Percentiles rank a stretch among this genome's conserved stretches.
phyloP scores from a whole-genome alignment of 2,888 invertebrate species.

The Eudiplozoon nipponicum region DNA sequence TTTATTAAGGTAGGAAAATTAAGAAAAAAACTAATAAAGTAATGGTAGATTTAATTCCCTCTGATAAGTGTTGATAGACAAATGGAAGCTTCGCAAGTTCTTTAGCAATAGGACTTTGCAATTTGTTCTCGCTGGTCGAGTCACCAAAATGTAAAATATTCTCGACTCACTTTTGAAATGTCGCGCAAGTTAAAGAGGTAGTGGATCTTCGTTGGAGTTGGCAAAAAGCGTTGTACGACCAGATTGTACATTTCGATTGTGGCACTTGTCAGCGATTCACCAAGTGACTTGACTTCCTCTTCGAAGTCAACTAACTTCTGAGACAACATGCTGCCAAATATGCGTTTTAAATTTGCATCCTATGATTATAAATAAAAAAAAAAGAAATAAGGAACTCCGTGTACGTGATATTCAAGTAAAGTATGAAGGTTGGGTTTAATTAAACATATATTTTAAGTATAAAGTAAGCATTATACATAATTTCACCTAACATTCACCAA shows the following conservation, averaged over 20 bases:
- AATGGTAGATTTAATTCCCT: too few relatives aligned
- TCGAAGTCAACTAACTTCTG: constrained; percentile 47
- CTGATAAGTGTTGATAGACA: too few relatives aligned
- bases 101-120: too few relatives aligned
- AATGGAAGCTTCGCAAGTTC: too few relatives aligned
- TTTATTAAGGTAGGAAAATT: too few relatives aligned
- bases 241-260: constrained; percentile 27
- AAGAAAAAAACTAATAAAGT: too few relatives aligned
- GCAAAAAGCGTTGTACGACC: constrained; percentile 24
- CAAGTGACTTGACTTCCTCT: constrained; percentile 39
- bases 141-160: too few relatives aligned
- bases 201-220: constrained; percentile 28
- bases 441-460: too few relatives aligned
- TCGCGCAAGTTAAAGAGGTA: constrained; percentile 32
- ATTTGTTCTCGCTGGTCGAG: too few relatives aligned
- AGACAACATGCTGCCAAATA: constrained; percentile 46
- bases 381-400: constrained; percentile 9
- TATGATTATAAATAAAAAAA: too few relatives aligned
- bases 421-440: neutral
- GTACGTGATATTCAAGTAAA: neutral
- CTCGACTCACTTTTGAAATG: constrained; percentile 55
- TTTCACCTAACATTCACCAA: too few relatives aligned
- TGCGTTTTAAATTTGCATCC: constrained; percentile 33
- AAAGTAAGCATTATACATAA: too few relatives aligned
- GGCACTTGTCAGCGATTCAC: constrained; percentile 28